Percentiles rank a stretch among this genome's conserved stretches.
These are phyloP conservation scores for Drosophila nannoptera DNA, from an alignment of 1,140 invertebrate species.

Conservation along the genomic window DNA sequence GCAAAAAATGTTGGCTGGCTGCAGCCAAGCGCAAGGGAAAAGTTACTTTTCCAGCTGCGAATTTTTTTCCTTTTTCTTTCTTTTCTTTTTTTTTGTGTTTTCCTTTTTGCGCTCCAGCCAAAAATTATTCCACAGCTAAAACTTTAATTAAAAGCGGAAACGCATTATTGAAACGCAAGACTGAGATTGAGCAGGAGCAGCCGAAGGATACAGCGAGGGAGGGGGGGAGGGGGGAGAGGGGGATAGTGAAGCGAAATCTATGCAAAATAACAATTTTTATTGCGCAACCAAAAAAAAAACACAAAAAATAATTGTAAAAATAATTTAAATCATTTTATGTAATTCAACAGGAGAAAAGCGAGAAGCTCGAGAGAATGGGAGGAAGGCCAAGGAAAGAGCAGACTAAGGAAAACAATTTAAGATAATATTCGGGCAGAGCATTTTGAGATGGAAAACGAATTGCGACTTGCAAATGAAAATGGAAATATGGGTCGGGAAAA, in stretches of 20 bases:
- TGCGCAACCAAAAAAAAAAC: background rate
- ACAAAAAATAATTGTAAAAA: constrained; percentile 2
- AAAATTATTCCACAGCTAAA: constrained; percentile 70
- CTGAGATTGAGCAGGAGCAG: constrained; percentile 17
- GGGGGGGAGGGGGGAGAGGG: background rate
- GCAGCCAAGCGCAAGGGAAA: constrained; percentile 34
- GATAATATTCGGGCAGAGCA: too few species aligned
- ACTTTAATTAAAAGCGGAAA: constrained; percentile 76
- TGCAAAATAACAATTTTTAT: background rate
- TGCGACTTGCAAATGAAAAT: too few species aligned
- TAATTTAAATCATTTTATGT: background rate
- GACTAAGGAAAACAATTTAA: too few species aligned
- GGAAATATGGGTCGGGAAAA: too few species aligned
- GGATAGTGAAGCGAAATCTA: background rate
- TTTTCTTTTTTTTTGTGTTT: background rate
- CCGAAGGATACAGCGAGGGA: background rate
- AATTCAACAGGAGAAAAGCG: background rate
- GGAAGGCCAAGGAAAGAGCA: background rate
- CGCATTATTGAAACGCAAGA: constrained; percentile 69
- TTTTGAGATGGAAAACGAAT: too few species aligned
- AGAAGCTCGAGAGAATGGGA: background rate
- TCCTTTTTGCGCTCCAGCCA: background rate
- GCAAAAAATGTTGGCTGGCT: constrained; percentile 8
- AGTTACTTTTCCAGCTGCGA: constrained; percentile 45
- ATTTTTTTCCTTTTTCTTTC: constrained; percentile 22